Evolutionary conservation across 2,113 vertebrate species (phyloP).

Genomic region (Cyanoderma ruficeps): DNA sequence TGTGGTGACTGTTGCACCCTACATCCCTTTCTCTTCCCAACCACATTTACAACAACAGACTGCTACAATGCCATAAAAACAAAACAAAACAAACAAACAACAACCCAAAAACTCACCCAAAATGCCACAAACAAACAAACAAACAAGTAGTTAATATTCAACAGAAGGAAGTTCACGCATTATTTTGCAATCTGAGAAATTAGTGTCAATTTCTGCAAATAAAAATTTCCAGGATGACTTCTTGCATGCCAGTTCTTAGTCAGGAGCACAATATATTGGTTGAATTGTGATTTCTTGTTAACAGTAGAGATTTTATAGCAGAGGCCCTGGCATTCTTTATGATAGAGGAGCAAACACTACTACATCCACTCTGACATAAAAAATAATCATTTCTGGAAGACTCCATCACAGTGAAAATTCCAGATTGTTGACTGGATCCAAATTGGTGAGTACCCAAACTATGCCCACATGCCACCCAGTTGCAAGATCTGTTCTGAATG

Average conservation of each 20-base stretch:
- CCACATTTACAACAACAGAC: background rate
- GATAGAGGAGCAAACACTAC: background rate
- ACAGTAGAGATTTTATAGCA: background rate
- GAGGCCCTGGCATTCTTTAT: background rate
- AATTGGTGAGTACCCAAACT: constrained; percentile 32
- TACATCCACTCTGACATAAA: constrained; percentile 20
- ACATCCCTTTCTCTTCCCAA: background rate
- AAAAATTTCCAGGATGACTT: constrained; percentile 9
- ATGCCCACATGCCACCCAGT: constrained; percentile 19
- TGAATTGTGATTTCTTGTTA: constrained; percentile 27
- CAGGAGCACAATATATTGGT: background rate
- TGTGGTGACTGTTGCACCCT: background rate
- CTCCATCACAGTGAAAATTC: background rate
- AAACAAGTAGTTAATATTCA: background rate
- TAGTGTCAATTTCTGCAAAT: background rate
- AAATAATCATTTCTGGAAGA: constrained; percentile 45
- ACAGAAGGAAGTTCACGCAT: background rate
- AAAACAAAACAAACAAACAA: no score
- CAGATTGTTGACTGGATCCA: background rate
- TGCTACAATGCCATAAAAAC: background rate
- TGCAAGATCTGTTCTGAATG: constrained; percentile 24
- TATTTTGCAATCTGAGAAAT: constrained; percentile 20
- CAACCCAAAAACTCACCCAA: no score
- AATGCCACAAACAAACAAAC: no score
- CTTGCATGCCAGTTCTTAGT: background rate